Evolutionary conservation across 2,113 vertebrate species (phyloP), one percentile per base, ranked within the genome.

Genomic region (Ursus arctos): DNA sequence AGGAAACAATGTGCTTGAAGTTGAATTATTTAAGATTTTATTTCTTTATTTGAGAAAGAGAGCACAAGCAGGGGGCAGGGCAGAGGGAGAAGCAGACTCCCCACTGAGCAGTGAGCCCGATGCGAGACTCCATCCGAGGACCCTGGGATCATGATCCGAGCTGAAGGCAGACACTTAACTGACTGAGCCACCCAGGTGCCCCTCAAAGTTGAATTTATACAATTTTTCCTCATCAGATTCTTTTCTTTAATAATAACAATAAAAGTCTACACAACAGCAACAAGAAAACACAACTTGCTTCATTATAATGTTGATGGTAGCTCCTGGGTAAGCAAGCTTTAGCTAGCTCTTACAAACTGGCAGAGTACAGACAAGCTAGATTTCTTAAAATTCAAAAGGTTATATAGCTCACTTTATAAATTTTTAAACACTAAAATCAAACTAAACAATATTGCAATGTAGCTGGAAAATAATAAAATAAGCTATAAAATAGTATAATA

Each of bases 381-480:
- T 19, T 55, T n/a, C 47, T 95, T 96, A 92, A 91, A 72, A 87
- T 40, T 91, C 53, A 91, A 49, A 69, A 92, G 26, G 15, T 22
- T 88, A 67, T 4, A 65, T 4, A 65, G 28, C 55, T 94, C 40
- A 85, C 69, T 67, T 88, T 61, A 81, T 2, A 81, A 81, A 79
- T 40, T 84, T 91, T 93, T 40, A 40, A 76, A 94, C 28, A 85
- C 19, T 47, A 47, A 89, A 85, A 79, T 69, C 36, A 88, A 74
- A 55, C 65, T 59, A 88, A 74, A 51, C 43, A 80, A 87, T 67
- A 93, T 6, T 43, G 9, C 21, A 57, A 97, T 15, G 4, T 53
- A 93, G 40, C 69, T 63, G 93, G 18, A 92, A 92, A 94, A 93
- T 28, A 94, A 95, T 22, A 10, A 51, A 77, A 36, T 10, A 94